A percentile compares a stretch with the other conserved stretches of the same genome.
phyloP scores from a whole-genome alignment of 2,797 vertebrate genomes.

The Enteromius viviparus region DNA sequence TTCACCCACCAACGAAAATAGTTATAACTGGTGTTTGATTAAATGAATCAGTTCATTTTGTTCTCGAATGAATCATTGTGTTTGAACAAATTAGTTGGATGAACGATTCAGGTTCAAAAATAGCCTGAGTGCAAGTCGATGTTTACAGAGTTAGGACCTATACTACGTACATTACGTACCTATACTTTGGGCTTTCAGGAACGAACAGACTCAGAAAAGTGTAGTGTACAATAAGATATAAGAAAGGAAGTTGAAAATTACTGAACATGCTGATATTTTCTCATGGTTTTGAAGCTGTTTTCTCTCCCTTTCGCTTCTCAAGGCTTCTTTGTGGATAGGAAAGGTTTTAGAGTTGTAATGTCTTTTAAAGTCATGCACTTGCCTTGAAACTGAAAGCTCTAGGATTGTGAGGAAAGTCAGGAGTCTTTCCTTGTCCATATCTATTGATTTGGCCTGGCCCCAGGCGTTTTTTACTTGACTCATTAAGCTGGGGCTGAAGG shows the following conservation, averaged over 20 bases:
- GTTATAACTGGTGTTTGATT: neutral
- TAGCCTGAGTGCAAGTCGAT: neutral
- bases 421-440: slow-evolving; percentile 57
- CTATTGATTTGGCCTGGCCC: slow-evolving; percentile 51
- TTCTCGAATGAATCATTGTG: neutral
- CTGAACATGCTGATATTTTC: neutral
- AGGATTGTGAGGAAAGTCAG: slow-evolving; percentile 24
- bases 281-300: slow-evolving; percentile 12
- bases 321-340: slow-evolving; percentile 9
- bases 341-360: slow-evolving; percentile 22
- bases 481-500: slow-evolving; percentile 56
- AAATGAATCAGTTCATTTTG: no score
- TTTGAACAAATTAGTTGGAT: neutral
- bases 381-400: slow-evolving; percentile 33
- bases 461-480: slow-evolving; percentile 43
- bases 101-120: neutral
- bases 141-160: neutral
- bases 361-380: slow-evolving; percentile 20
- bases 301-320: slow-evolving; percentile 1
- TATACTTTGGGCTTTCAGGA: neutral
- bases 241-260: neutral
- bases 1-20: neutral
- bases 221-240: neutral
- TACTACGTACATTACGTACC: no score
- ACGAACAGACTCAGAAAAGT: neutral